Conservation (phyloP, 2,797 vertebrate genomes). For the Gastrophryne carolinensis region DNA sequence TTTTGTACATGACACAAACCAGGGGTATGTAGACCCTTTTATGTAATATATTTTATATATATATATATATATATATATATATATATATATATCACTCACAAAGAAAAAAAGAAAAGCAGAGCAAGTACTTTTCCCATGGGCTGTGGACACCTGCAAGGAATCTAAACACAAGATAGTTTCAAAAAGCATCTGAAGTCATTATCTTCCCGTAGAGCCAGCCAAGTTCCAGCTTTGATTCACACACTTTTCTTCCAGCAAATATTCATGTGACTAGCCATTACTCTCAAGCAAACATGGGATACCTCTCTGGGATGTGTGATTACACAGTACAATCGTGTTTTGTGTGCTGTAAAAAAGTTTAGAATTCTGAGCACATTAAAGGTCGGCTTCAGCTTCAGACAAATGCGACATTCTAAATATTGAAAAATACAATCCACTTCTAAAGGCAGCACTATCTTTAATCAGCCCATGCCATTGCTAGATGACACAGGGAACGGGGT, state of each 20-base stretch:
- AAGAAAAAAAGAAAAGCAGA: background rate
- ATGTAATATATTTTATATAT: no score
- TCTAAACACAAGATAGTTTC: constrained; percentile 19
- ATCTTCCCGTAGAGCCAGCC: constrained; percentile 8
- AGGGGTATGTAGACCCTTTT: no score
- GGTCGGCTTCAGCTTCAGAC: no score
- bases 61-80: no score
- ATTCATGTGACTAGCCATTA: constrained; percentile 8
- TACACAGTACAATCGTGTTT: constrained; percentile 1
- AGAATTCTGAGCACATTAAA: no score
- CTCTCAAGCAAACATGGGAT: background rate
- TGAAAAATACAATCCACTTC: no score
- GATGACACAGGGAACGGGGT: no score
- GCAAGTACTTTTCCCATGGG: constrained; percentile 3
- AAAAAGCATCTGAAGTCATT: constrained; percentile 28
- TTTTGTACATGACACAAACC: no score
- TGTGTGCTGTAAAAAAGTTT: background rate
- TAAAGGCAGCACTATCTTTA: no score
- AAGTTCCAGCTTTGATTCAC: constrained; percentile 25
- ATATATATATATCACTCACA: no score
- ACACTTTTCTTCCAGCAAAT: constrained; percentile 3
- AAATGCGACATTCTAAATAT: no score
- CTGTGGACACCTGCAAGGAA: constrained; percentile 10
- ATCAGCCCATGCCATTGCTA: no score
- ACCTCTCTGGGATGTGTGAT: background rate